Evolutionary conservation across 2,113 vertebrate species (phyloP).

Genomic region (Myotis lucifugus): DNA sequence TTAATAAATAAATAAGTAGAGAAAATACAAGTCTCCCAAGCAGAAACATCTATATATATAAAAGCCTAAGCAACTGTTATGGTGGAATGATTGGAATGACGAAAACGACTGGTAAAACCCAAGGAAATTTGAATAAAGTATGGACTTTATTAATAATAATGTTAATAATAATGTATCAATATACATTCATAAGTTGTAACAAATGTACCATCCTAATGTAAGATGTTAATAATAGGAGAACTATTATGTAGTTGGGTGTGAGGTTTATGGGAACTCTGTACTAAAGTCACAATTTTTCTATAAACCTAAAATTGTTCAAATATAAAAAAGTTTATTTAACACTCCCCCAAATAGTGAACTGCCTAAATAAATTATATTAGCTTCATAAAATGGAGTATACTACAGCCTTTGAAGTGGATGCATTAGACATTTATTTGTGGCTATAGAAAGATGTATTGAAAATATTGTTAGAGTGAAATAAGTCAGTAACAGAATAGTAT

Average conservation of each 20-base stretch:
- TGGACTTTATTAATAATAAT: not conserved
- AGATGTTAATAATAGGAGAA: not conserved
- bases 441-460: not conserved
- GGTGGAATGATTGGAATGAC: too few species aligned
- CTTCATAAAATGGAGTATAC: not conserved
- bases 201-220: not conserved
- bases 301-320: not conserved
- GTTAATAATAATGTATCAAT: not conserved
- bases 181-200: not conserved
- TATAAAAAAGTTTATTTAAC: slow-evolving; percentile 2
- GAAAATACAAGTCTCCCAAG: not conserved
- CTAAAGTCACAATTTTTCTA: not conserved
- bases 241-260: not conserved
- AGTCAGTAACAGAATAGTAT: not conserved
- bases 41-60: not conserved
- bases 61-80: too few species aligned
- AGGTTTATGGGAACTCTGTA: not conserved
- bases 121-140: not conserved
- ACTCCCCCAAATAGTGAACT: not conserved
- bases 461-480: not conserved
- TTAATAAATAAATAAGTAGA: not conserved
- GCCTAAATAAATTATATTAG: not conserved
- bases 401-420: not conserved
- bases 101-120: not conserved
- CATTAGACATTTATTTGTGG: not conserved